These are phyloP conservation scores for Egretta garzetta DNA, from an alignment of 2,113 vertebrate species.

Conservation along the genomic window DNA sequence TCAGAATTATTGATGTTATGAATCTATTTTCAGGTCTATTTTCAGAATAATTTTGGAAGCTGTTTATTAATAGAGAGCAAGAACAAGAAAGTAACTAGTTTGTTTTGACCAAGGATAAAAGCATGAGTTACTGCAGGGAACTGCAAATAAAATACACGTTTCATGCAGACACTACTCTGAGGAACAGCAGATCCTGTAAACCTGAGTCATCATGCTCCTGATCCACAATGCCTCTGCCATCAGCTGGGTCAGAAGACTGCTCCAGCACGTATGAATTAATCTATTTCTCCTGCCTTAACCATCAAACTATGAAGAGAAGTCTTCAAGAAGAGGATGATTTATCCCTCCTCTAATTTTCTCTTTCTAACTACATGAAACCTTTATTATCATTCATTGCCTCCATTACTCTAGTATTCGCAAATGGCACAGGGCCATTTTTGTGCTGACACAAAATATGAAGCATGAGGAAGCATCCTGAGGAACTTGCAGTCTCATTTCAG, in stretches of 20 bases:
- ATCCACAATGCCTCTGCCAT: neutral
- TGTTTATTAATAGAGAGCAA: neutral
- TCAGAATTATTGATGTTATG: neutral
- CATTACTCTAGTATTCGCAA: neutral
- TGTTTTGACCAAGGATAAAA: neutral
- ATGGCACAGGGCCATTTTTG: neutral
- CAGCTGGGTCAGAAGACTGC: neutral
- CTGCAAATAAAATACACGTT: neutral
- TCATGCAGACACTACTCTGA: neutral
- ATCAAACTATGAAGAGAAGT: neutral
- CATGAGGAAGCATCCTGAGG: neutral
- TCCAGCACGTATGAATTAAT: neutral
- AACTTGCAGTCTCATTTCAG: neutral
- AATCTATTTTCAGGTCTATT: neutral
- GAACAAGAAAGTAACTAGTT: neutral
- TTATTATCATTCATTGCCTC: neutral
- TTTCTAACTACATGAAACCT: neutral
- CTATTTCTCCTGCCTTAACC: neutral
- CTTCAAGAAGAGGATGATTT: neutral
- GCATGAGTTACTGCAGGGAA: neutral
- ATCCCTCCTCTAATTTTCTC: neutral
- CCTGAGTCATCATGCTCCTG: neutral
- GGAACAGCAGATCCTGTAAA: neutral
- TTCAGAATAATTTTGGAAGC: neutral
- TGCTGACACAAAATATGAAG: neutral